Evolutionary conservation across 2,113 vertebrate species (phyloP).

Genomic region (Narcine bancroftii): DNA sequence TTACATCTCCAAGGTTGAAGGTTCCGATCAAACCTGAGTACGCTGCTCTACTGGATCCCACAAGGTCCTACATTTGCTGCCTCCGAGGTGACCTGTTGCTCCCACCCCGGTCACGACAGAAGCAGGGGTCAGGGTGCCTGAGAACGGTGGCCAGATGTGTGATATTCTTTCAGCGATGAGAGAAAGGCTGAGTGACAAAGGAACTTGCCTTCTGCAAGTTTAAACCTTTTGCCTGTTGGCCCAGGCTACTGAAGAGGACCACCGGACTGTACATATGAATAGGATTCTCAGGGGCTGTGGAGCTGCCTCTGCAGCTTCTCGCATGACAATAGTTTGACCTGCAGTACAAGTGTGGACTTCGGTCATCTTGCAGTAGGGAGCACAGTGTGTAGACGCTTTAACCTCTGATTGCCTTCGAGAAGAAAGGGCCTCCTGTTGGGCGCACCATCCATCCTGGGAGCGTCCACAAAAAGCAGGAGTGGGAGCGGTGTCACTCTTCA

Average conservation of each 20-base stretch:
- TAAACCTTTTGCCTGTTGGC: not conserved
- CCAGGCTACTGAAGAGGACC: not conserved
- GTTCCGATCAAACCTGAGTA: not conserved
- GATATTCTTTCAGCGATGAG: no score
- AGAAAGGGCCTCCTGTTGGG: constrained; percentile 4
- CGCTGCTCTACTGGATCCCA: not conserved
- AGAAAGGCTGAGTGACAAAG: not conserved
- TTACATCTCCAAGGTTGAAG: no score
- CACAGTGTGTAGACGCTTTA: not conserved
- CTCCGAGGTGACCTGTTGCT: no score
- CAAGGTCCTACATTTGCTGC: not conserved
- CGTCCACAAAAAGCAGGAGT: not conserved
- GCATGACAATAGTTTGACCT: constrained; percentile 31
- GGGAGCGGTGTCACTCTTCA: no score
- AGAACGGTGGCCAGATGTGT: not conserved
- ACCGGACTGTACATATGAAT: constrained; percentile 23
- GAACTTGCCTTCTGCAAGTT: not conserved
- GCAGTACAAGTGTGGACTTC: not conserved
- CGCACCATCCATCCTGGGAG: not conserved
- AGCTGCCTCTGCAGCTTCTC: not conserved
- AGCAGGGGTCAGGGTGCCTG: not conserved
- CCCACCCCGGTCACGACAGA: no score
- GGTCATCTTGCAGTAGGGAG: constrained; percentile 30
- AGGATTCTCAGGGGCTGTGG: not conserved
- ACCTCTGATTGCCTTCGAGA: not conserved